Percentiles rank a stretch among this genome's conserved stretches.
phyloP scores from a whole-genome alignment of 35 echinoderm and acorn worm genomes.

The Stichopus chloronotus region DNA sequence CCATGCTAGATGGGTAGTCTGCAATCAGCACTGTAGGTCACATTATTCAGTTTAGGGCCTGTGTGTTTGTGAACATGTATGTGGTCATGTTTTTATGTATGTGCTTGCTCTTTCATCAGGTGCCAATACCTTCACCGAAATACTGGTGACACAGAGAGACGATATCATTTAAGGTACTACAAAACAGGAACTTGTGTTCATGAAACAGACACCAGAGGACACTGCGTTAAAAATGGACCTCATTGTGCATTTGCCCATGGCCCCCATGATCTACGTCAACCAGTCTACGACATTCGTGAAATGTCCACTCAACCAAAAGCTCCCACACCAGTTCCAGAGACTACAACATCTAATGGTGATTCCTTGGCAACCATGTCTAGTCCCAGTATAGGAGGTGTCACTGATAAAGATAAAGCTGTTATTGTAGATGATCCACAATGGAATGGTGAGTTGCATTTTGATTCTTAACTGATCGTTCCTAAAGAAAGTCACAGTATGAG shows the following conservation, averaged over 20 bases:
- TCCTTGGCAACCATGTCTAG: constrained; percentile 1
- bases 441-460: constrained; percentile 54
- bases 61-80: too few species aligned
- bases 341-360: constrained; percentile 42
- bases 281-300: constrained; percentile 93
- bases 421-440: constrained; percentile 92
- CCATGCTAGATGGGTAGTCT: too few species aligned
- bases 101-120: constrained; percentile 57
- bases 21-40: too few species aligned
- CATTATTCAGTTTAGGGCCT: too few species aligned
- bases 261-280: constrained; percentile 89
- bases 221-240: constrained; percentile 98
- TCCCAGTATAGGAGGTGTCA: constrained; percentile 27
- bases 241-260: constrained; percentile 99
- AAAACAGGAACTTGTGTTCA: constrained; percentile 97
- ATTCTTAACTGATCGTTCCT: not conserved
- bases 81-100: not conserved
- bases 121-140: constrained; percentile 90
- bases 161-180: constrained; percentile 94
- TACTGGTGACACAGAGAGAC: constrained; percentile 91
- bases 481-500: too few species aligned
- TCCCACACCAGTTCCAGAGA: constrained; percentile 43
- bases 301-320: constrained; percentile 73
- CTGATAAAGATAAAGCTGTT: constrained; percentile 81
- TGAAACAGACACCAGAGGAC: constrained; percentile 93